Conservation (phyloP, 2,113 vertebrate genomes). For the Leptosomus discolor region DNA sequence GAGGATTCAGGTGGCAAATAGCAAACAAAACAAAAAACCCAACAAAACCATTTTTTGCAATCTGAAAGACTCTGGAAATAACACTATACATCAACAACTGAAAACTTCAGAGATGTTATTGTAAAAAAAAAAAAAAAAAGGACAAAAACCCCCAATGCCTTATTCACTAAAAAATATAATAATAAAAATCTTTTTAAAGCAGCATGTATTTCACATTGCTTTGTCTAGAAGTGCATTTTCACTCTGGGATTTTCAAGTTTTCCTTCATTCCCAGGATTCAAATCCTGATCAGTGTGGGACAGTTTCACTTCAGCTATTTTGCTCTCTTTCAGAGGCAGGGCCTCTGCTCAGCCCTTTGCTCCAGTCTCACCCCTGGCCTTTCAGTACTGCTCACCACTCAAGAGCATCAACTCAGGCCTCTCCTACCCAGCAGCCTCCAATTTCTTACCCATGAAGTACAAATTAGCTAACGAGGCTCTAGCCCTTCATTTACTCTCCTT, state of each 20-base stretch:
- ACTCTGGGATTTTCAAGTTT: not conserved
- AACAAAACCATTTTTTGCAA: not conserved
- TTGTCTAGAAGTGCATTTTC: not conserved
- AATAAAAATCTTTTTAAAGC: not conserved
- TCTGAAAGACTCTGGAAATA: not conserved
- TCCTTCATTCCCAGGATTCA: not conserved
- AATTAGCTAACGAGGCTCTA: not conserved
- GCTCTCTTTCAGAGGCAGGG: not conserved
- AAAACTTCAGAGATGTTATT: not conserved
- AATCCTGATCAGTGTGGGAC: too few relatives aligned
- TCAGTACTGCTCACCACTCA: not conserved
- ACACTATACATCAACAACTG: not conserved
- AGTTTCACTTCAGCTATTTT: not conserved
- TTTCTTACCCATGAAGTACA: not conserved
- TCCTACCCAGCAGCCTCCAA: not conserved
- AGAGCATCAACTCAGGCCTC: not conserved
- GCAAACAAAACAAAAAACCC: not conserved
- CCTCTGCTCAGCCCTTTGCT: not conserved
- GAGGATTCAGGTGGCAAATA: not conserved
- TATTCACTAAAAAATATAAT: not conserved
- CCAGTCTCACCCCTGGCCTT: not conserved
- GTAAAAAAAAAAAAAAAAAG: not conserved
- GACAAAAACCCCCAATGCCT: too few relatives aligned
- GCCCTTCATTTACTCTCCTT: not conserved
- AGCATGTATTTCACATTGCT: accelerated